These are phyloP conservation scores for Atethmia centrago DNA, from an alignment of 2,888 invertebrate species.

Conservation along the genomic window DNA sequence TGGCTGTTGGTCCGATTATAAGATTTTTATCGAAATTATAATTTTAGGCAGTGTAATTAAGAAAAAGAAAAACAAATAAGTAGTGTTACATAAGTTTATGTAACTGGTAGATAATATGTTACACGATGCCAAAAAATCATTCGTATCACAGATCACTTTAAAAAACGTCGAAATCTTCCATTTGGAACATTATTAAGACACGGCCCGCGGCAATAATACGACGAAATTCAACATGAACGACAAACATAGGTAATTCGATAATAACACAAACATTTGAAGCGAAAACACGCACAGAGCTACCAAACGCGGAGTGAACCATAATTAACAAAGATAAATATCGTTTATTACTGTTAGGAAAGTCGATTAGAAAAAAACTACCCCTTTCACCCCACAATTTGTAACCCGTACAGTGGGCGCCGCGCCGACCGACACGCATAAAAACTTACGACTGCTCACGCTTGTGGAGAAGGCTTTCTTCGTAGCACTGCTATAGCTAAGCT, in stretches of 20 bases:
- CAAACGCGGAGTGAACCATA: slow-evolving; percentile 88
- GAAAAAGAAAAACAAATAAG: background rate
- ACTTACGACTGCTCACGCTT: slow-evolving; percentile 72
- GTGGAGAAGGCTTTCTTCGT: slow-evolving; percentile 74
- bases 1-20: background rate
- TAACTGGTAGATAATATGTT: slow-evolving; percentile 3
- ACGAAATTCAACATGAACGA: slow-evolving; percentile 78
- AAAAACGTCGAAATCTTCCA: slow-evolving; percentile 32
- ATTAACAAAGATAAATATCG: slow-evolving; percentile 91
- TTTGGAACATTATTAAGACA: slow-evolving; percentile 60
- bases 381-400: slow-evolving; percentile 91
- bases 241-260: slow-evolving; percentile 88
- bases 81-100: background rate
- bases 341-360: slow-evolving; percentile 91
- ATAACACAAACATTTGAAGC: slow-evolving; percentile 85
- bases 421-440: slow-evolving; percentile 85
- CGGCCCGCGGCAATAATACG: slow-evolving; percentile 69
- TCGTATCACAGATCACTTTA: slow-evolving; percentile 25
- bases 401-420: slow-evolving; percentile 89
- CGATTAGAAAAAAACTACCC: slow-evolving; percentile 91
- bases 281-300: slow-evolving; percentile 88
- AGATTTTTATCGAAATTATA: background rate
- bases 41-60: background rate
- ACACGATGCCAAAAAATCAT: slow-evolving; percentile 21
- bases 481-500: background rate